Percentiles rank a stretch among this genome's conserved stretches.
Conservation (phyloP, 30 jellyfish, hydroid and myxozoan genomes). For the Chironex yamaguchii region DNA sequence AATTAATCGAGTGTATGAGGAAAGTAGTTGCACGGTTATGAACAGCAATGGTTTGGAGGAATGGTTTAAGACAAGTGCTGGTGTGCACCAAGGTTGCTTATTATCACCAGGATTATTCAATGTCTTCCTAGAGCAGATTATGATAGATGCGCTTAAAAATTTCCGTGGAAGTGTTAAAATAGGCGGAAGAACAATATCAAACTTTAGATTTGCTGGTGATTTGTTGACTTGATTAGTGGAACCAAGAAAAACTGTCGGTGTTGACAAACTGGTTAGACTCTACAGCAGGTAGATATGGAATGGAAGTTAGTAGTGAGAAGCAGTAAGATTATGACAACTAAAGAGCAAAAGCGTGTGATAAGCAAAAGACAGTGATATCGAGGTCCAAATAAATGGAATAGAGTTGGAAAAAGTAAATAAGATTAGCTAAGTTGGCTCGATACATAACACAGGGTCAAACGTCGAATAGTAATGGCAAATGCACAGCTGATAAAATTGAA, state of each 20-base stretch:
- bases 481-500: no score
- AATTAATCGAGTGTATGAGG: no score
- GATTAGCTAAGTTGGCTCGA: no score
- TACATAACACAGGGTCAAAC: no score
- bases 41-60: slow-evolving; percentile 13
- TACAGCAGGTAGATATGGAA: slow-evolving; percentile 40
- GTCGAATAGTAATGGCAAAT: no score
- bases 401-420: slow-evolving; percentile 24
- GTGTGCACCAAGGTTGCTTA: slow-evolving; percentile 64
- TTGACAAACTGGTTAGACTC: slow-evolving; percentile 39
- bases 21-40: slow-evolving; percentile 10
- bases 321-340: slow-evolving; percentile 6
- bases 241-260: slow-evolving; percentile 33
- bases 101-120: slow-evolving; percentile 60
- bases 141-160: slow-evolving; percentile 53
- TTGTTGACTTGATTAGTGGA: slow-evolving; percentile 41
- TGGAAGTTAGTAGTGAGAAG: slow-evolving; percentile 59
- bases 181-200: slow-evolving; percentile 42
- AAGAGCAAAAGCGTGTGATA: slow-evolving; percentile 6
- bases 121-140: slow-evolving; percentile 55
- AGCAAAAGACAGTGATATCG: background rate
- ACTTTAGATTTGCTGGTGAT: slow-evolving; percentile 58
- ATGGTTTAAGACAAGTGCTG: slow-evolving; percentile 48
- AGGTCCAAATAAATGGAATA: slow-evolving; percentile 10
- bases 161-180: slow-evolving; percentile 35